Evolutionary conservation across 1,140 invertebrate genomes (phyloP).

Genomic region (Saxidomus purpurata): DNA sequence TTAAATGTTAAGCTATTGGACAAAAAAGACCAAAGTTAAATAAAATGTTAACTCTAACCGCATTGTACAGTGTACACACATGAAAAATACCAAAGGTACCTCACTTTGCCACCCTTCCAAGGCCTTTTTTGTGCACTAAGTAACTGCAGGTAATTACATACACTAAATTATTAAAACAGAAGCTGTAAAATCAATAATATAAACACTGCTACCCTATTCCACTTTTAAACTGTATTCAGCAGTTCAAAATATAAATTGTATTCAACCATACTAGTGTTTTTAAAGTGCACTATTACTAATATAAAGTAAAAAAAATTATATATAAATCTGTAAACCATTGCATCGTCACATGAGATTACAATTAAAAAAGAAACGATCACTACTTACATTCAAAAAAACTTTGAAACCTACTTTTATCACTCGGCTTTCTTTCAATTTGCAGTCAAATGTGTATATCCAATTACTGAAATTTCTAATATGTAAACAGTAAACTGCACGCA

Average conservation of each 20-base stretch:
- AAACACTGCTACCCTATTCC: constrained; percentile 41
- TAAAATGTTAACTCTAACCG: too few relatives aligned
- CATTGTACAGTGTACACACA: too few relatives aligned
- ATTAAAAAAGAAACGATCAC: constrained; percentile 7
- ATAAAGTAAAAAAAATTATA: constrained; percentile 21
- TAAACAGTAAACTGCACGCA: neutral
- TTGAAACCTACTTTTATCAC: neutral
- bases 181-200: constrained; percentile 40
- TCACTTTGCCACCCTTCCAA: too few relatives aligned
- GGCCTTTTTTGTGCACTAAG: neutral
- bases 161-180: constrained; percentile 35
- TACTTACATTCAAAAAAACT: neutral
- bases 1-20: too few relatives aligned
- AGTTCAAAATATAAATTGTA: constrained; percentile 40
- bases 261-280: neutral
- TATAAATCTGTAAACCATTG: constrained; percentile 54
- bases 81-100: too few relatives aligned
- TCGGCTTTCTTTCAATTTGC: neutral
- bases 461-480: constrained; percentile 12
- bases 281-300: constrained; percentile 19
- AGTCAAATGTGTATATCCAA: neutral
- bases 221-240: constrained; percentile 34
- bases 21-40: too few relatives aligned
- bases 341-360: constrained; percentile 55
- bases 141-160: neutral